Evolutionary conservation across 2,888 invertebrate genomes (phyloP).

Genomic region (Tricholauxania praeusta): DNA sequence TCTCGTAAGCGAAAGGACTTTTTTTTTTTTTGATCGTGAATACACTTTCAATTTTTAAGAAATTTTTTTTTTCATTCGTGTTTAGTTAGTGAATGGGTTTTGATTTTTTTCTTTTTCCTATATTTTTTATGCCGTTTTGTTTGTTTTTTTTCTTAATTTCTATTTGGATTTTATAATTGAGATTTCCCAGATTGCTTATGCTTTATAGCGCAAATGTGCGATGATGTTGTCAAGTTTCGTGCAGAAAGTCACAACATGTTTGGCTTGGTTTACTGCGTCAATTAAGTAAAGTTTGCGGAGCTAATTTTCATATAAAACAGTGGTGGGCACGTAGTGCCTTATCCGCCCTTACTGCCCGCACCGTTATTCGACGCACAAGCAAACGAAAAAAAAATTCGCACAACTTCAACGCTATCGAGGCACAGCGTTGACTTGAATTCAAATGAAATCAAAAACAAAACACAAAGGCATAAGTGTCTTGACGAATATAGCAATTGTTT

Average conservation of each 20-base stretch:
- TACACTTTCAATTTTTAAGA: conserved; percentile 31
- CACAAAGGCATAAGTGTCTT: too few species aligned
- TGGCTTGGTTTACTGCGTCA: conserved; percentile 21
- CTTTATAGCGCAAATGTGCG: neutral
- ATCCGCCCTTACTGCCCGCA: too few species aligned
- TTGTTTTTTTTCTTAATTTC: conserved; percentile 8
- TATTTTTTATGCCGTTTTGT: neutral
- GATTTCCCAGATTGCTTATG: conserved; percentile 22
- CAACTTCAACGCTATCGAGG: too few species aligned
- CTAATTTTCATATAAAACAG: neutral
- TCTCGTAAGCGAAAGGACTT: neutral
- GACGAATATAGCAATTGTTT: too few species aligned
- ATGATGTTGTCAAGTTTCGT: conserved; percentile 10
- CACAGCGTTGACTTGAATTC: too few species aligned
- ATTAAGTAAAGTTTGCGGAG: conserved; percentile 8
- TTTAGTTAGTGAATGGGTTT: neutral
- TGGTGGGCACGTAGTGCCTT: too few species aligned
- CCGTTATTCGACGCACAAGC: too few species aligned
- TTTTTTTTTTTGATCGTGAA: conserved; percentile 12
- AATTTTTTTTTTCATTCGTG: neutral
- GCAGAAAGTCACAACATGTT: conserved; percentile 30
- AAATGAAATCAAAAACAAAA: too few species aligned
- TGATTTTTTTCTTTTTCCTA: too few species aligned
- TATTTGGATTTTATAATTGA: conserved; percentile 14
- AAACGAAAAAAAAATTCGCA: too few species aligned